Percentiles rank a stretch among this genome's conserved stretches.
Conservation (phyloP, 2,113 vertebrate species). For the Indri indri region DNA sequence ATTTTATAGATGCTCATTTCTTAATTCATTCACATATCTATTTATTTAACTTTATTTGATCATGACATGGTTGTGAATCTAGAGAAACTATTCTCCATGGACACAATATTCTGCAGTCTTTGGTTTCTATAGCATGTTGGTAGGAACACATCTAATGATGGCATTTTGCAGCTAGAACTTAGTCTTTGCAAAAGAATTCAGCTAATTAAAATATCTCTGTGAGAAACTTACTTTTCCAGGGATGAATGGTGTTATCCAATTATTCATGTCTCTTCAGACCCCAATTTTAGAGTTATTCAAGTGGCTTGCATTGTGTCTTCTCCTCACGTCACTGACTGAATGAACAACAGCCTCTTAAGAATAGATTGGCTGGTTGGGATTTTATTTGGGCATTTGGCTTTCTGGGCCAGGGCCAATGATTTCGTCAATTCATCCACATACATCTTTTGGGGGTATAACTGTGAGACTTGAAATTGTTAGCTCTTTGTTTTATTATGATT, state of each 20-base stretch:
- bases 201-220: slow-evolving; percentile 50
- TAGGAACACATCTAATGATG: slow-evolving; percentile 9
- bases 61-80: neutral
- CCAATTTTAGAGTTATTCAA: slow-evolving; percentile 16
- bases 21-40: neutral
- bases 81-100: neutral
- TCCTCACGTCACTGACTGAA: neutral
- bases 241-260: slow-evolving; percentile 21
- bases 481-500: slow-evolving; percentile 8
- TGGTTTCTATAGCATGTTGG: neutral
- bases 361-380: neutral
- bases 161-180: slow-evolving; percentile 31
- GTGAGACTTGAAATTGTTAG: slow-evolving; percentile 32
- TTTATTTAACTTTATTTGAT: neutral
- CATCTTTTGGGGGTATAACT: neutral
- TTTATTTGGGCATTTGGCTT: slow-evolving; percentile 9
- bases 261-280: slow-evolving; percentile 20
- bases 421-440: neutral
- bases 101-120: neutral
- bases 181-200: slow-evolving; percentile 30
- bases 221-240: slow-evolving; percentile 36
- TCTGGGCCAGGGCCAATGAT: neutral
- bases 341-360: neutral
- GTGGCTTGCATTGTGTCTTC: neutral
- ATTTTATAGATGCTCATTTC: slow-evolving; percentile 28